Evolutionary conservation across 2,113 vertebrate species (phyloP).

Genomic region (Marcusenius ussheri): DNA sequence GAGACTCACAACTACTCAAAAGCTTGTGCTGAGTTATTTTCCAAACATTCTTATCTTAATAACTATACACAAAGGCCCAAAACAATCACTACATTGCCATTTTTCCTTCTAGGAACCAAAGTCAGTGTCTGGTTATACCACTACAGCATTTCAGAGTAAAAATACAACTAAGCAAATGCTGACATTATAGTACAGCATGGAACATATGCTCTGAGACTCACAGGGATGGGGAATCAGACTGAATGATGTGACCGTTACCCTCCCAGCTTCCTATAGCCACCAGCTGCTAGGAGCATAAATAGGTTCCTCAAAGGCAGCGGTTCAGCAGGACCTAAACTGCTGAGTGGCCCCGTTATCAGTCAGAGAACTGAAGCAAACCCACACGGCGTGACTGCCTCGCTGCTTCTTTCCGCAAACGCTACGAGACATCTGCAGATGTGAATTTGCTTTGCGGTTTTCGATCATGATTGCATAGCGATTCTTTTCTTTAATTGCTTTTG

Average conservation of each 20-base stretch:
- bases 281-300: constrained; percentile 24
- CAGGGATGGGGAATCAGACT: neutral
- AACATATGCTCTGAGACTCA: neutral
- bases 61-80: neutral
- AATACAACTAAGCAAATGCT: neutral
- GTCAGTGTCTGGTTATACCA: neutral
- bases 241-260: constrained; percentile 4
- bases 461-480: neutral
- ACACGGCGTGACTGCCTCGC: neutral
- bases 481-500: neutral
- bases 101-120: neutral
- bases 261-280: constrained; percentile 11
- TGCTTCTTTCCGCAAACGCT: neutral
- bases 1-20: neutral
- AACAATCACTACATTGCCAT: neutral
- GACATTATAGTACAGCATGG: neutral
- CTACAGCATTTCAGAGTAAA: neutral
- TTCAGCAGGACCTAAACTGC: constrained; percentile 11
- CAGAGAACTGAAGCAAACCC: neutral
- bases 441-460: neutral
- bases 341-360: constrained; percentile 17
- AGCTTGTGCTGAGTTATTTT: neutral
- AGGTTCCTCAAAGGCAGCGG: constrained; percentile 12
- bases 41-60: neutral
- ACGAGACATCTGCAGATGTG: neutral